Base-by-base conservation (phyloP, 1,140 invertebrate species). In the Drosophila sp. region DNA sequence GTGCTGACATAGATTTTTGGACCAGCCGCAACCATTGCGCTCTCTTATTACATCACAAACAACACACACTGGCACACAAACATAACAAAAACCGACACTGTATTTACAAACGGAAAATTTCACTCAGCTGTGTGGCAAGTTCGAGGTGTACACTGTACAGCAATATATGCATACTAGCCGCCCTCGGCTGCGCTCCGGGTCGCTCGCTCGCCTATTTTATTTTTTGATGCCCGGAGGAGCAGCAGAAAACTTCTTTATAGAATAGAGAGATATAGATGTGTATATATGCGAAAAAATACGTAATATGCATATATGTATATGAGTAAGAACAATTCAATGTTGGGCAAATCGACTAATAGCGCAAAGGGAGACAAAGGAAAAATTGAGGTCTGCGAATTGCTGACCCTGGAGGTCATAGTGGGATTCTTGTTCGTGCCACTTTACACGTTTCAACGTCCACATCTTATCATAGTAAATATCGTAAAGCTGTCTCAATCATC, bases 51-150 rank as follows among this genome's bases (percentile, higher is more conserved):
- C 72, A 70, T 81, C 78, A 86, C 53, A 78, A 73, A 58, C 11
- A 61, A 5, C 27, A 50, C 43, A 50, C 3, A 41, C 14, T 50
- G 2, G 32, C 6, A 29, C 7, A 7, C 27, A 6, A 0, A 29
- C 4, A 8, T 51, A 11, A 59, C 7, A 27, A 21, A 34, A 13
- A 48, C 18, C n/a, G n/a, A 43, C 14, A 64, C 56, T 45, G 25
- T 79, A 72, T 72, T 57, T 65, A 65, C 79, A 71, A 73, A 82
- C 40, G 82, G 82, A 87, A 87, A 89, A 76, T 89, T 87, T 83
- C 82, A 86, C 64, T 75, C 61, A 36, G 64, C 80, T 65, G 73
- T 77, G 81, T 65, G 70, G 81, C 71, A 84, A 77, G 63, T 16
- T 2, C 29, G 14, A 36, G 34, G 34, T 16, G 29, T 32, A 69